Conservation (phyloP, 1,140 invertebrate species). For the Drosophila jambulina region DNA sequence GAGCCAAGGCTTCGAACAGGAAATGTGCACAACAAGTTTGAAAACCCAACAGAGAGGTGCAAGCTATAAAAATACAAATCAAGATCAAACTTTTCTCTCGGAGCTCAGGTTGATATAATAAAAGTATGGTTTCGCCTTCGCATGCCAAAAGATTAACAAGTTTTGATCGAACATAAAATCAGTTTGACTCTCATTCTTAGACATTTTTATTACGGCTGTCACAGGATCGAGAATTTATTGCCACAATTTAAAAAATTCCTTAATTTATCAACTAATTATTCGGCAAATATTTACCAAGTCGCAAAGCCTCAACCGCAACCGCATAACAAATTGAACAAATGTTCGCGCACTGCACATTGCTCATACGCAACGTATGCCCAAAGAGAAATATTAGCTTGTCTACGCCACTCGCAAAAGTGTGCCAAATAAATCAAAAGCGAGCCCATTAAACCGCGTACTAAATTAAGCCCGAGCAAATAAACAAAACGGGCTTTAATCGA, state of each 20-base stretch:
- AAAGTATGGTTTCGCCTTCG: not conserved
- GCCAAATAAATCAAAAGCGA: slow-evolving; percentile 74
- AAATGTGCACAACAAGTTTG: slow-evolving; percentile 22
- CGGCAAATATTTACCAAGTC: not conserved
- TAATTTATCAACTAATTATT: slow-evolving; percentile 29
- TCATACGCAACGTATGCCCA: slow-evolving; percentile 64
- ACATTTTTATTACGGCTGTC: slow-evolving; percentile 15
- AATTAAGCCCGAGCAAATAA: slow-evolving; percentile 70
- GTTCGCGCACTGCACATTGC: slow-evolving; percentile 38
- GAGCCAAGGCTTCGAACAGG: slow-evolving; percentile 32
- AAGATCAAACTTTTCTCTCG: slow-evolving; percentile 2
- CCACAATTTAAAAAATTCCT: slow-evolving; percentile 17
- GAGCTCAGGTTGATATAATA: slow-evolving; percentile 3
- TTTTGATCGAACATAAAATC: slow-evolving; percentile 18
- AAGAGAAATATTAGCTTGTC: slow-evolving; percentile 44
- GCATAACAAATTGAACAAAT: slow-evolving; percentile 16
- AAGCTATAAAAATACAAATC: slow-evolving; percentile 6
- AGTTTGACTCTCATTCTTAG: not conserved
- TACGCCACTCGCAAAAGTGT: slow-evolving; percentile 65
- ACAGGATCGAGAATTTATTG: not conserved
- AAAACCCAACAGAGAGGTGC: not conserved
- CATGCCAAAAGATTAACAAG: not conserved
- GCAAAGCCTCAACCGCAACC: not conserved
- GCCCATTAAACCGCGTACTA: slow-evolving; percentile 58
- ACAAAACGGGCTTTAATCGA: slow-evolving; percentile 46